Evolutionary conservation across 1,140 invertebrate species (phyloP), one percentile per base, ranked within the genome.

Genomic region (Orius laevigatus): DNA sequence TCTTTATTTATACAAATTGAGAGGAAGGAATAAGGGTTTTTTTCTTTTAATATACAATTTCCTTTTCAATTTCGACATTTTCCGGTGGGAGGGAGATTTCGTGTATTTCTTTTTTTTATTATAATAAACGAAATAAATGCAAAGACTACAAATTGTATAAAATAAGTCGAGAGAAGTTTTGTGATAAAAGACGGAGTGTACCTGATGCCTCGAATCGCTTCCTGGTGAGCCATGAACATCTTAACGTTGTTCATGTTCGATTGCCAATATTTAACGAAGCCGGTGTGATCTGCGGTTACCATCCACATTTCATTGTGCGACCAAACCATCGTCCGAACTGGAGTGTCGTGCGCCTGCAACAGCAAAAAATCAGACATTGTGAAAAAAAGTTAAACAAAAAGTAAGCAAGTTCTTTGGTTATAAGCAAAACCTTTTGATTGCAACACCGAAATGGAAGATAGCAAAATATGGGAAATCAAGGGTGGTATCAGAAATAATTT

Each of bases 161-260:
- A 20, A 45, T 31, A 25, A 46, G 25, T 25, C 25, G 25, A 25
- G 11, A 5, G 14, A 39, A 45, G 18, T 25, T 20, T 58, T 56
- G 58, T 51, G 55, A 58, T 54, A 57, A 60, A 63, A 66, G 36
- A 45, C 35, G 44, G 45, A 18, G 34, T 39, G 51, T 40, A 50
- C 88, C 87, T 92, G 72, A 98, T 85, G 69, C 92, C 94, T 66
- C 96, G 78, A 59, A 99, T 84, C 52, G 96, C 85, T 75, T 99
- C 96, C 78, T 98, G 98, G 69, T 99, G 96, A 31, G 93, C 96
- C 71, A 98, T 94, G 74, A 94, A 99, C 91, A 98, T 97, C 76
- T 98, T 98, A 14, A 99, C 96, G 71, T 99, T 99, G 71, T 99
- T 99, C 95, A 99, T 99, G 69, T 99, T 99, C 56, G 91, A 93